Evolutionary conservation across 1,140 invertebrate genomes (phyloP), one percentile per base, ranked within the genome.

Genomic region (Druon quercuslanigerum): DNA sequence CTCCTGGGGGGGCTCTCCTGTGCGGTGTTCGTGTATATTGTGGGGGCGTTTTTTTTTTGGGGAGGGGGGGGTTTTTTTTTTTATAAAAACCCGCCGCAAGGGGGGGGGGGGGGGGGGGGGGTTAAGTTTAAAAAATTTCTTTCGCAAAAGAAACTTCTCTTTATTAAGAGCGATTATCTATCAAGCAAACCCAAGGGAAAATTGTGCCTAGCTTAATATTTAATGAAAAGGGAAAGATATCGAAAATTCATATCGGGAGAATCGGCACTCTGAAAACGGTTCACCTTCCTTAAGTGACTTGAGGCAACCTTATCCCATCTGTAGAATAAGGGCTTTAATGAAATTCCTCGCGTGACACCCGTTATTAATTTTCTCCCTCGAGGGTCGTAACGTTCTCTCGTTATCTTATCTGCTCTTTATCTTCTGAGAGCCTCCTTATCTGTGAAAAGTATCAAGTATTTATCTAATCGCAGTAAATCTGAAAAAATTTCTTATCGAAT

Each of bases 251-350:
- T 66, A 66, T 14, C 13, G 13, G 7, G 33, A 66, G 60, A 66
- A 66, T 66, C 60, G 60, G 60, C n/a, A 54, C 60, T 66, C 60
- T 66, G 60, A 66, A 60, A 60, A 60, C 20, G 25, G 57, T 60
- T 60, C 0, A 60, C 12, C 60, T 66, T 66, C 9, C 60, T 66
- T 66, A 40, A 66, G 60, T 13, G 60, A 66, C 60, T 66, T 66
- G 25, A n/a, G 40, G 60, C 40, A 66, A 13, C 60, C 60, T 66
- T 66, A 66, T 66, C 60, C 60, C 57, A 40, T 40, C 20, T 40
- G 60, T 66, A 66, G 60, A 66, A 66, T 66, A 66, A 66, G 60
- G 60, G 20, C 25, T 66, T 33, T 66, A 66, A 66, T 66, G 60
- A 66, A 66, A 66, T 66, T 66, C 60, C 60, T 12, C 33, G 60